A percentile compares a stretch with the other conserved stretches of the same genome.
Evolutionary conservation across 2,888 invertebrate species (phyloP).

Genomic region (Mechanitis mazaeus): DNA sequence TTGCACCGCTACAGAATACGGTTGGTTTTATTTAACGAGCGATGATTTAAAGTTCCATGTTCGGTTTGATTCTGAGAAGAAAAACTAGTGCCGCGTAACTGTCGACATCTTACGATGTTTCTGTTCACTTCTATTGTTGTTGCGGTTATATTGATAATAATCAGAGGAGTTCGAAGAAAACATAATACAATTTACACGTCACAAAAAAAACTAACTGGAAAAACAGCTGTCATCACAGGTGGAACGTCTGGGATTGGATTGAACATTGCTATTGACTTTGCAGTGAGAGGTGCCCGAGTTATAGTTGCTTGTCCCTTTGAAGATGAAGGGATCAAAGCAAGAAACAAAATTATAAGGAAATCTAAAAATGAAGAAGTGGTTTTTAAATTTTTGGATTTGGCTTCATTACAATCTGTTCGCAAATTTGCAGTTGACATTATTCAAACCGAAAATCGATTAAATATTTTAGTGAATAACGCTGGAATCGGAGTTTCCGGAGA

Average conservation of each 20-base stretch:
- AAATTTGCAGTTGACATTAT: slow-evolving; percentile 29
- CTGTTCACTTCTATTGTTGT: not conserved
- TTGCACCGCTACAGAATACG: no score
- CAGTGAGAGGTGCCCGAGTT: slow-evolving; percentile 48
- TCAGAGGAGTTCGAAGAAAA: slow-evolving; percentile 29
- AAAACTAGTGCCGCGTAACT: not conserved
- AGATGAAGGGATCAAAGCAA: slow-evolving; percentile 44
- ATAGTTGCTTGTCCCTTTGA: slow-evolving; percentile 53
- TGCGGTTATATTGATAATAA: slow-evolving; percentile 5
- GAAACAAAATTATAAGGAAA: slow-evolving; percentile 77
- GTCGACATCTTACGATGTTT: not conserved
- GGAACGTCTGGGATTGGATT: slow-evolving; percentile 57
- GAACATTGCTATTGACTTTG: slow-evolving; percentile 50
- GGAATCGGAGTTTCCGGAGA: slow-evolving; percentile 80
- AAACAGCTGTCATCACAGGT: slow-evolving; percentile 49
- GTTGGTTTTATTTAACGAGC: no score
- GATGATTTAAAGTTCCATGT: no score
- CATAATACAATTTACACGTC: slow-evolving; percentile 38
- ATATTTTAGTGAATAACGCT: slow-evolving; percentile 91
- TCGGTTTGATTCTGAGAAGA: no score
- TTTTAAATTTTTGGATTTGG: slow-evolving; percentile 82
- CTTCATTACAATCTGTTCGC: slow-evolving; percentile 69
- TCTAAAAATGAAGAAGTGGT: slow-evolving; percentile 80
- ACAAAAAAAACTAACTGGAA: slow-evolving; percentile 38
- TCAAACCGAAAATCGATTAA: slow-evolving; percentile 68